Evolutionary conservation across 2,113 vertebrate species (phyloP), one percentile per base, ranked within the genome.

Genomic region (Albula goreensis): DNA sequence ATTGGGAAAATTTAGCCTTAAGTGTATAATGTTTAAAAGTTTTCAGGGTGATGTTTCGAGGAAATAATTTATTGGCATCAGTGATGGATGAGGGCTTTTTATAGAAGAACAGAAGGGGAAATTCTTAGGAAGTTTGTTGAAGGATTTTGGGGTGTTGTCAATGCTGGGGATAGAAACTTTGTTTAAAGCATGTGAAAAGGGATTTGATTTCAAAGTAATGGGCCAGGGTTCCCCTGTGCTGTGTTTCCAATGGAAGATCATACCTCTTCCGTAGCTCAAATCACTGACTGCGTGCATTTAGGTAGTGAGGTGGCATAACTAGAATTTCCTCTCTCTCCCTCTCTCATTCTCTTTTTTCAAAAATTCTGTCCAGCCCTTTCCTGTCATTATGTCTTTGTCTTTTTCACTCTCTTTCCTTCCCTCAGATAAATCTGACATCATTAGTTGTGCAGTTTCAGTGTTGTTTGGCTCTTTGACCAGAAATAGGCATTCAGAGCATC

Each of bases 311-410:
- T 41, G 31, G 31, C 31, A 41, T 41, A 41, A 1, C 31, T 41
- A 41, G 31, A 41, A 41, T 41, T 1, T 41, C 31, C 31, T 41
- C 31, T 41, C 31, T 41, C 31, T 41, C 31, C 31, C 31, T 41
- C 31, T 41, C 31, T 41, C 31, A 41, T 41, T 41, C 31, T 41
- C 31, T 41, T 41, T 1, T 41, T 41, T 41, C 31, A 41, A 41
- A 41, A 0, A 1, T 1, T 41, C 31, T 41, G 31, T 41, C 31
- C 31, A 41, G 31, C 31, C 31, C 31, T 41, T 41, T 41, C 1
- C 31, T 41, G 31, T 41, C 31, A 41, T 1, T 41, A 0, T 41
- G 31, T 84, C 89, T 89, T 1, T 60, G 86, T 81, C 82, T 77
- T 31, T 83, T 13, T 87, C 89, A 48, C 78, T 48, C 9, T 56